Conservation (phyloP, 2,888 invertebrate genomes). For the Thumatha senex region DNA sequence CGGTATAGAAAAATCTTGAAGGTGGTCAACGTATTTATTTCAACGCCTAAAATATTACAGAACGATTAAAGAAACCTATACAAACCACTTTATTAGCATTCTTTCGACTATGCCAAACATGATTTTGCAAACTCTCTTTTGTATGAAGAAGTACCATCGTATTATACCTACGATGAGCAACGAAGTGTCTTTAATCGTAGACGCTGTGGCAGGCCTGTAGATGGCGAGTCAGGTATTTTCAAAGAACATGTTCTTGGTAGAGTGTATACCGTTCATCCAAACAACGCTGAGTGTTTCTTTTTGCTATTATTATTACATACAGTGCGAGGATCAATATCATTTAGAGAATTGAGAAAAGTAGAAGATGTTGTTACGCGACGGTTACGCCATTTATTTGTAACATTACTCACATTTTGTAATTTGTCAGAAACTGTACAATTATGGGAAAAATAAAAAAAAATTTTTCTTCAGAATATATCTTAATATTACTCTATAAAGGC, state of each 20-base stretch:
- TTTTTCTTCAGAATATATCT: slow-evolving; percentile 4
- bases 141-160: neutral
- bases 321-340: neutral
- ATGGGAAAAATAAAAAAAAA: slow-evolving; percentile 8
- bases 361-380: slow-evolving; percentile 29
- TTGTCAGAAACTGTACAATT: slow-evolving; percentile 6
- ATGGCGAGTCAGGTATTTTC: neutral
- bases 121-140: slow-evolving; percentile 1
- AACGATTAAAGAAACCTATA: slow-evolving; percentile 4
- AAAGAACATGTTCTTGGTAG: slow-evolving; percentile 1
- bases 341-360: slow-evolving; percentile 26
- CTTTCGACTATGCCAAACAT: slow-evolving; percentile 2
- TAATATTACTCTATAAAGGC: neutral
- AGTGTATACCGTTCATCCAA: neutral
- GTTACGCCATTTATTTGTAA: slow-evolving; percentile 8
- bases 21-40: slow-evolving; percentile 5
- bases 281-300: neutral
- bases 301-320: neutral
- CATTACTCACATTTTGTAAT: slow-evolving; percentile 5
- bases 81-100: slow-evolving; percentile 4
- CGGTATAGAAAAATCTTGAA: too few relatives aligned
- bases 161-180: slow-evolving; percentile 2
- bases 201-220: neutral
- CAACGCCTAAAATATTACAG: neutral
- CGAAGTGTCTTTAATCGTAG: slow-evolving; percentile 5